These are phyloP conservation scores for Carettochelys insculpta DNA, from an alignment of 2,113 vertebrate genomes.

Conservation along the genomic window DNA sequence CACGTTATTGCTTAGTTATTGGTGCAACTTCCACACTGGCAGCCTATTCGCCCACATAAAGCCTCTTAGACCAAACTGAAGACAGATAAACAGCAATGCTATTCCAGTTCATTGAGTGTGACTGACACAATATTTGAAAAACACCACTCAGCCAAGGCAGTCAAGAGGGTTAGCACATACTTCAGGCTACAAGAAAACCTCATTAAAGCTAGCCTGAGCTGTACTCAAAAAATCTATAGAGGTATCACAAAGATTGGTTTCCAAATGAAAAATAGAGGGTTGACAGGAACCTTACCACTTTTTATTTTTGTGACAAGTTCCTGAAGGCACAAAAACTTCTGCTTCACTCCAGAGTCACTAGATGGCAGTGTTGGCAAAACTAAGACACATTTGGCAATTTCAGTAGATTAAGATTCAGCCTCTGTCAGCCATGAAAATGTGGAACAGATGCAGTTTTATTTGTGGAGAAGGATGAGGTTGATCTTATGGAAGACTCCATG, in stretches of 20 bases:
- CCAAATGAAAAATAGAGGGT: slow-evolving; percentile 60
- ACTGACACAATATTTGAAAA: slow-evolving; percentile 56
- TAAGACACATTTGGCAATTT: neutral
- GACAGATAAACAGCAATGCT: slow-evolving; percentile 53
- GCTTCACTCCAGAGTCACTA: slow-evolving; percentile 24
- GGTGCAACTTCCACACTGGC: neutral
- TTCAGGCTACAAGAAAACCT: slow-evolving; percentile 40
- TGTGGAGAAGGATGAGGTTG: slow-evolving; percentile 7
- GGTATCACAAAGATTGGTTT: slow-evolving; percentile 67
- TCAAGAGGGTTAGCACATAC: slow-evolving; percentile 21
- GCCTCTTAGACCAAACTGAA: slow-evolving; percentile 39
- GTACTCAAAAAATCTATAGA: slow-evolving; percentile 37
- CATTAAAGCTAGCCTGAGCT: slow-evolving; percentile 56
- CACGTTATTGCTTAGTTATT: neutral
- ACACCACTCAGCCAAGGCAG: slow-evolving; percentile 14
- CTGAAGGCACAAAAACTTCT: neutral
- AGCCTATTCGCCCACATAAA: slow-evolving; percentile 33
- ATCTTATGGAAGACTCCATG: neutral
- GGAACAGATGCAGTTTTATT: slow-evolving; percentile 1
- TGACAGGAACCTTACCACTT: slow-evolving; percentile 39
- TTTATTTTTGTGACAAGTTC: slow-evolving; percentile 35
- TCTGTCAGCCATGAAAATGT: neutral
- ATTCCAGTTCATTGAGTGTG: slow-evolving; percentile 56
- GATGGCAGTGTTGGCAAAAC: slow-evolving; percentile 73
- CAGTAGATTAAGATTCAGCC: neutral